Evolutionary conservation across 2,797 vertebrate genomes (phyloP), one percentile per base, ranked within the genome.

Genomic region (Lutjanus argentimaculatus): DNA sequence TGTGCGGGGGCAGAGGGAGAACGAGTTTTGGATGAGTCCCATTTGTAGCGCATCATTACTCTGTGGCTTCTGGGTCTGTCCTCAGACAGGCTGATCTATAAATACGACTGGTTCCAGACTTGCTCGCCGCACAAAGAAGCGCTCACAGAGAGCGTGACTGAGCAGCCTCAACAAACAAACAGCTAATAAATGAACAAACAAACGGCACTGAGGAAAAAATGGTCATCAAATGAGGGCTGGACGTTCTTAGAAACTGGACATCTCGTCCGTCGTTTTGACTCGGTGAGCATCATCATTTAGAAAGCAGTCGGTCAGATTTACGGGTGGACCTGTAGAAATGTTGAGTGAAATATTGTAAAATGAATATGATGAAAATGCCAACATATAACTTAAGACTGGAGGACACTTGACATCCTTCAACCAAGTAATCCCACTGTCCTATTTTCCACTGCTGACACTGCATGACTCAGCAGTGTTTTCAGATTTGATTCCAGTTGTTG

Each of bases 41-140:
- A 93, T 92, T 92, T 90, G 90, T 17, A 71, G 86, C 65, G 82
- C 90, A 89, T 93, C 93, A 93, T 93, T 94, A 93, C 85, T 87
- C 81, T 43, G 56, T 69, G 77, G 80, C 89, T 88, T 70, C 75
- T 58, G 88, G 86, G 85, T 86, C 63, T 40, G 7, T 82, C 79
- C 79, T 88, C 88, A 83, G 82, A 85, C 80, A 72, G 77, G 73
- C 84, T 83, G 79, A 88, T 92, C 86, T 89, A 91, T 91, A 92
- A 91, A 92, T 90, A 92, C 89, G 56, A 58, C 74, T 2, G 36
- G 71, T 76, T 25, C 82, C 72, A 46, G 72, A 82, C 73, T 51
- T 48, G 62, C 53, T 25, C 56, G 30, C 82, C 0, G 58, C 68
- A 45, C 12, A 17, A 46, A 63, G 62, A n/a, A 11, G 2, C 55